Percentiles rank a stretch among this genome's conserved stretches.
phyloP scores from a whole-genome alignment of 2,888 invertebrate species.

The Mamestra brassicae region DNA sequence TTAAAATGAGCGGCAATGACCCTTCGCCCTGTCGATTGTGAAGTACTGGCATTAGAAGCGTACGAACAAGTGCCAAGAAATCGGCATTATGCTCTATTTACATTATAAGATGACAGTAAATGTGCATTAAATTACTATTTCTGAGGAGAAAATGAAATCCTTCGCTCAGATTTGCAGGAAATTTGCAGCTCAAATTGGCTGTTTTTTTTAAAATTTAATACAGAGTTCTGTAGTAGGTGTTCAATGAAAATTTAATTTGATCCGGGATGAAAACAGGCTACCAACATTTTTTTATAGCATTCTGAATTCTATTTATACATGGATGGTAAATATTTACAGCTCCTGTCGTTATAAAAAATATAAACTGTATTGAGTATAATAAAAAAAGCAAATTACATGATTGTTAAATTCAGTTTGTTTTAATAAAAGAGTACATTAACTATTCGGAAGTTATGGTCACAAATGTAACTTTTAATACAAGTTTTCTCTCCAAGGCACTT shows the following conservation, averaged over 20 bases:
- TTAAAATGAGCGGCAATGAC: constrained; percentile 22
- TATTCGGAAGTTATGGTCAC: background rate
- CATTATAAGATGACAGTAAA: background rate
- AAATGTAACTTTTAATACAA: background rate
- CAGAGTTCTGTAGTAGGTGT: background rate
- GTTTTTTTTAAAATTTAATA: background rate
- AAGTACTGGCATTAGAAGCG: constrained; percentile 47
- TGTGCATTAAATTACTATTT: background rate
- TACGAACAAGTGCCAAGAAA: constrained; percentile 45
- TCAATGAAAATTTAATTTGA: background rate
- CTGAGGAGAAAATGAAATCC: background rate
- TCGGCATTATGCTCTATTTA: constrained; percentile 18
- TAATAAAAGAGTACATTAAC: background rate
- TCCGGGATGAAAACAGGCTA: background rate
- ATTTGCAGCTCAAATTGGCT: background rate
- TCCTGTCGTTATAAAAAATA: background rate
- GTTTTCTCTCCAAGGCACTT: constrained; percentile 8
- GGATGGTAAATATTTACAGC: no score
- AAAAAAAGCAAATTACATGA: no score
- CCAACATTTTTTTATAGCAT: no score
- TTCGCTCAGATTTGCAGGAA: background rate
- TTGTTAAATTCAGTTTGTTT: no score
- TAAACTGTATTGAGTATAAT: background rate
- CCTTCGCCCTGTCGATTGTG: constrained; percentile 32
- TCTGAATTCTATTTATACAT: no score